phyloP scores from a whole-genome alignment of 1,140 invertebrate genomes.

The Drosophila athabasca region DNA sequence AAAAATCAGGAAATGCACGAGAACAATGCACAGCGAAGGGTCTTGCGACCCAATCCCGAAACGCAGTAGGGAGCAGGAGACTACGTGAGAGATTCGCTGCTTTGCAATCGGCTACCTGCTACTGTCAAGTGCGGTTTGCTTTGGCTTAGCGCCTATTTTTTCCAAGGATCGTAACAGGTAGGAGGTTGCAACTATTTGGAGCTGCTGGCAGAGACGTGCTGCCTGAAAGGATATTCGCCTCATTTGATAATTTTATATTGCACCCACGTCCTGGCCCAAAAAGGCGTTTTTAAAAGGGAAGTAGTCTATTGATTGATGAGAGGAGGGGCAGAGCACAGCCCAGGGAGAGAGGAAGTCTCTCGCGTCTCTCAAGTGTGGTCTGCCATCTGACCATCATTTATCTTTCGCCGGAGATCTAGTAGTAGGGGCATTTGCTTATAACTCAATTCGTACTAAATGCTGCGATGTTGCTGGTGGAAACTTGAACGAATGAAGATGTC shows the following conservation, averaged over 20 bases:
- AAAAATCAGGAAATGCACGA: constrained; percentile 68
- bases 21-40: constrained; percentile 33
- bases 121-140: constrained; percentile 68
- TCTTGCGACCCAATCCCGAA: not conserved
- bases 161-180: constrained; percentile 30
- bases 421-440: not conserved
- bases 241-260: constrained; percentile 39
- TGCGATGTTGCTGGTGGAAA: not conserved
- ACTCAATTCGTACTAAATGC: constrained; percentile 22
- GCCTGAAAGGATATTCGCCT: constrained; percentile 42
- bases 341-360: not conserved
- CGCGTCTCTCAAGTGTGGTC: constrained; percentile 9
- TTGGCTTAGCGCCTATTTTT: constrained; percentile 46
- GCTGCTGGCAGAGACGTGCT: constrained; percentile 32
- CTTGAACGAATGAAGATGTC: not conserved
- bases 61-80: not conserved
- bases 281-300: constrained; percentile 23
- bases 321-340: too few species aligned
- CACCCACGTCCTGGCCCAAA: constrained; percentile 41
- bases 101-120: constrained; percentile 22
- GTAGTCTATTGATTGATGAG: constrained; percentile 19
- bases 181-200: not conserved
- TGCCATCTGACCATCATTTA: constrained; percentile 6
- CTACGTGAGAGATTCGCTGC: constrained; percentile 40
- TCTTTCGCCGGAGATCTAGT: constrained; percentile 35